phyloP scores from a whole-genome alignment of 1,140 invertebrate species.

The Acromyrmex heyeri region DNA sequence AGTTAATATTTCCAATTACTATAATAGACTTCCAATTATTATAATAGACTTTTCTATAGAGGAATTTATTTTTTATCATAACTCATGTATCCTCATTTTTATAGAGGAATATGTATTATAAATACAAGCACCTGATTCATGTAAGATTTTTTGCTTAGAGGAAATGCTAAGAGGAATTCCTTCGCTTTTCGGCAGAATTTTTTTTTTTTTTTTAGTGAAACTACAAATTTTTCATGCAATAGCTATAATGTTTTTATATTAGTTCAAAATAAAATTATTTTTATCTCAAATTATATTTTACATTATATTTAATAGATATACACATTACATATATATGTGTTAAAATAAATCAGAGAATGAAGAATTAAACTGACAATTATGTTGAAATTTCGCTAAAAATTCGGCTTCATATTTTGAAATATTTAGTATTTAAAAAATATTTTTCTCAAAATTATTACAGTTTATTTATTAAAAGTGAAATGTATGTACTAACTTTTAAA shows the following conservation, averaged over 20 bases:
- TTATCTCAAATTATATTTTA: not conserved
- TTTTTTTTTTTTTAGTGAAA: not conserved
- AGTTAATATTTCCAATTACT: no score
- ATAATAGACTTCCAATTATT: no score
- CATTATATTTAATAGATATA: not conserved
- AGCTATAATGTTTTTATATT: not conserved
- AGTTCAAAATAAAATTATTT: not conserved
- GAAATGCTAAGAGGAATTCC: no score
- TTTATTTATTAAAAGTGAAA: slow-evolving; percentile 20
- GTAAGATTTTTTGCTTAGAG: no score
- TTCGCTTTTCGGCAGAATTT: no score
- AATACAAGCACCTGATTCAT: no score
- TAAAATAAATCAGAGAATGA: not conserved
- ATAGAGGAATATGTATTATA: no score
- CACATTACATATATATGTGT: not conserved
- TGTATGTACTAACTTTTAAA: not conserved
- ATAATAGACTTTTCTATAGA: no score
- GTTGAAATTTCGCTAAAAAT: not conserved
- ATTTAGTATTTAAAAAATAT: not conserved
- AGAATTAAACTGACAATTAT: not conserved
- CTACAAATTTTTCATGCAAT: not conserved
- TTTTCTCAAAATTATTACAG: slow-evolving; percentile 2
- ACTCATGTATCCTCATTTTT: no score
- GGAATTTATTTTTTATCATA: no score
- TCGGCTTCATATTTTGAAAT: not conserved